A percentile compares a stretch with the other conserved stretches of the same genome.
phyloP scores from a whole-genome alignment of 2,888 invertebrate species.

The Tenthredo livida region DNA sequence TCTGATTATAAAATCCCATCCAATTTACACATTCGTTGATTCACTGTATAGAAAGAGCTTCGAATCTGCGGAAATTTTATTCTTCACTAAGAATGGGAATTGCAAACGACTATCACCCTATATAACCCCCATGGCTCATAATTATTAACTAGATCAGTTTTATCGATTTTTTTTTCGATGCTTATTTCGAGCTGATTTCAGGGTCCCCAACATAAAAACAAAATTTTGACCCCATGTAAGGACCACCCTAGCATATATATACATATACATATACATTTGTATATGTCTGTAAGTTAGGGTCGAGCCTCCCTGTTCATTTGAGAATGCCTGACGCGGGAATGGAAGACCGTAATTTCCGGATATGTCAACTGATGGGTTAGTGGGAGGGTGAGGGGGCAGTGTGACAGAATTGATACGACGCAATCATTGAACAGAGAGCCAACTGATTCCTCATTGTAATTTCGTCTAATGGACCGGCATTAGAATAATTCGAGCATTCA shows the following conservation, averaged over 20 bases:
- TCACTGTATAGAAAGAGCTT: neutral
- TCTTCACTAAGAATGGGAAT: too few species aligned
- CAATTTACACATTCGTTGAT: neutral
- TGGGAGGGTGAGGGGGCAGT: neutral
- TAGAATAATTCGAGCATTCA: slow-evolving; percentile 24
- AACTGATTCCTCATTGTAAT: slow-evolving; percentile 37
- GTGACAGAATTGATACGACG: slow-evolving; percentile 27
- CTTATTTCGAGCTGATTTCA: too few species aligned
- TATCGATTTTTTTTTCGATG: too few species aligned
- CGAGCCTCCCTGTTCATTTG: neutral
- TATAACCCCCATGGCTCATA: too few species aligned
- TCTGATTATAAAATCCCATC: neutral
- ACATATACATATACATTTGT: too few species aligned
- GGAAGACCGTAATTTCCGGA: slow-evolving; percentile 35
- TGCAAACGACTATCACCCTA: too few species aligned
- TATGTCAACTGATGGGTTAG: slow-evolving; percentile 17
- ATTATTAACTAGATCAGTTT: too few species aligned
- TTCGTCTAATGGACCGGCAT: slow-evolving; percentile 26
- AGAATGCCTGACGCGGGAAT: neutral
- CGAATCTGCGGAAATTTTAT: neutral
- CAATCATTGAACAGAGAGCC: slow-evolving; percentile 7
- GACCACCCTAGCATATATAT: too few species aligned
- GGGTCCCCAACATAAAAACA: too few species aligned
- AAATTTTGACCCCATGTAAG: too few species aligned
- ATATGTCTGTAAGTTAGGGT: neutral